Evolutionary conservation across 2,113 vertebrate genomes (phyloP).

Genomic region (Eurystomus gularis): DNA sequence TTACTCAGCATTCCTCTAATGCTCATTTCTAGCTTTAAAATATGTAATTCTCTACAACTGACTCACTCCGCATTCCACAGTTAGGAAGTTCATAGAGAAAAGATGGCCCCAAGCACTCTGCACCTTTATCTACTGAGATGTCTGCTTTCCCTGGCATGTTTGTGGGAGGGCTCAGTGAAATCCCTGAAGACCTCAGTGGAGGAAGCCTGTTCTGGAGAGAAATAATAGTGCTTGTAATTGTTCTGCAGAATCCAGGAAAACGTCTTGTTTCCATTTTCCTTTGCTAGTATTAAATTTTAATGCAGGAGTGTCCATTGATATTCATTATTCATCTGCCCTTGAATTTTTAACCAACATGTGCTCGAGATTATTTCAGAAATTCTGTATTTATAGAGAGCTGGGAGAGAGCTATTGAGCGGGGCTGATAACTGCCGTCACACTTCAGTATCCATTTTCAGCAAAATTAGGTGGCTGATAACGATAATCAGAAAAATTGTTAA

Average conservation of each 20-base stretch:
- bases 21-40: background rate
- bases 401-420: background rate
- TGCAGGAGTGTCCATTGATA: background rate
- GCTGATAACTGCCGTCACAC: background rate
- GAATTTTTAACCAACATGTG: conserved; percentile 30
- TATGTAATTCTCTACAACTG: background rate
- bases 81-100: background rate
- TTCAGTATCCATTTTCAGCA: background rate
- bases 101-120: background rate
- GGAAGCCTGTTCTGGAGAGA: background rate
- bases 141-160: background rate
- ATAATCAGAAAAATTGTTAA: background rate
- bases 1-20: background rate
- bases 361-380: background rate
- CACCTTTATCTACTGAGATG: background rate
- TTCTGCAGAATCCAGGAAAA: background rate
- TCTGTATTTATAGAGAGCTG: background rate
- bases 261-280: background rate
- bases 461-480: background rate
- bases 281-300: background rate
- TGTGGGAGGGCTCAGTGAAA: background rate
- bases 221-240: background rate
- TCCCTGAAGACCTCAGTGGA: background rate
- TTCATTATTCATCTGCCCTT: conserved; percentile 50
- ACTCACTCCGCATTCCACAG: background rate